Percentiles rank a stretch among this genome's conserved stretches.
phyloP scores from a whole-genome alignment of 2,113 vertebrate species.

The Pitta sordida region DNA sequence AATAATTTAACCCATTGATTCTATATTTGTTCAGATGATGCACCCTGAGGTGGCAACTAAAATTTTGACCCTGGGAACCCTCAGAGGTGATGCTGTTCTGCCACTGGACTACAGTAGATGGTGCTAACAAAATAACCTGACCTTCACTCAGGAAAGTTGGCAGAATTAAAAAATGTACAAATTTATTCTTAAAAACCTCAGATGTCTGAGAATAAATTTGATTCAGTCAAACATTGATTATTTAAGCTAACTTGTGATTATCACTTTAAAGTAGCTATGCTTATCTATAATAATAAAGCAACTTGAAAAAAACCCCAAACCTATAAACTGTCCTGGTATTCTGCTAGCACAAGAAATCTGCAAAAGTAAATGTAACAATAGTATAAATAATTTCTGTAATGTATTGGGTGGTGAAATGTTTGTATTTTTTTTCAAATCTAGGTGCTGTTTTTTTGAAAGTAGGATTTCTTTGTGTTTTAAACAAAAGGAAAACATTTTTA shows the following conservation, averaged over 20 bases:
- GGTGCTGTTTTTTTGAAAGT: not conserved
- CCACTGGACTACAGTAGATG: not conserved
- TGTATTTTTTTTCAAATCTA: not conserved
- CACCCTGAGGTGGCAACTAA: not conserved
- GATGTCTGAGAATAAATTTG: not conserved
- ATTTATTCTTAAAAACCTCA: not conserved
- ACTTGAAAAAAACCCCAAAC: not conserved
- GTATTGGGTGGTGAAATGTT: not conserved
- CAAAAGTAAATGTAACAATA: not conserved
- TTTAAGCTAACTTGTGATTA: not conserved
- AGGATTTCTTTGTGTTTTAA: constrained; percentile 24
- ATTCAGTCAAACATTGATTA: not conserved
- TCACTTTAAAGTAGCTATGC: not conserved
- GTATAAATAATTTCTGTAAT: not conserved
- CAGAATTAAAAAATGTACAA: not conserved
- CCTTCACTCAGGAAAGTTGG: not conserved
- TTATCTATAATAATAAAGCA: not conserved
- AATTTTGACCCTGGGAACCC: not conserved
- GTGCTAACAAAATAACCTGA: not conserved
- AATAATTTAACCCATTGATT: not conserved
- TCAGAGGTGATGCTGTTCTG: not conserved
- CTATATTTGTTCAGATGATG: not conserved
- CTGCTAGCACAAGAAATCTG: not conserved
- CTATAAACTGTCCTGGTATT: not conserved
- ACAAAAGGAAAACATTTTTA: not conserved